Percentiles rank a stretch among this genome's conserved stretches.
phyloP scores from a whole-genome alignment of 2,797 vertebrate genomes.

The Gastrophryne carolinensis region DNA sequence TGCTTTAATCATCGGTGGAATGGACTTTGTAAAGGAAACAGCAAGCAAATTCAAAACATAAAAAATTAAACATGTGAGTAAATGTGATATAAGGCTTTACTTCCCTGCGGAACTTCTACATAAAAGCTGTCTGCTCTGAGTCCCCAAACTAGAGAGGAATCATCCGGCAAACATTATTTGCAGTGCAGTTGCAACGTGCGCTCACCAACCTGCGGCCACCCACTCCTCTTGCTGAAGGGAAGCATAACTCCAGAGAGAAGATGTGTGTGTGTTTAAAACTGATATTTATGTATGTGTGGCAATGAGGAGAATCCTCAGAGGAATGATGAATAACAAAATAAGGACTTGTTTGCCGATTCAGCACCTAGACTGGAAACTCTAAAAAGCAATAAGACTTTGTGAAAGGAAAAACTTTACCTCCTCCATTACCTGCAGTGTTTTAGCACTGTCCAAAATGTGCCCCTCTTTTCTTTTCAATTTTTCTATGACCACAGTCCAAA shows the following conservation, averaged over 20 bases:
- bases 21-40: neutral
- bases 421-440: too few species aligned
- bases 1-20: neutral
- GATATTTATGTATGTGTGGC: neutral
- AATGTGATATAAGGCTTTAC: too few species aligned
- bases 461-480: too few species aligned
- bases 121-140: neutral
- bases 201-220: conserved; percentile 13
- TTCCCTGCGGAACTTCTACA: neutral
- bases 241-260: conserved; percentile 3
- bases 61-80: too few species aligned
- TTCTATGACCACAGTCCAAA: too few species aligned
- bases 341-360: neutral
- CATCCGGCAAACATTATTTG: neutral
- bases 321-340: neutral
- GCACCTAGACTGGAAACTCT: neutral
- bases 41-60: neutral
- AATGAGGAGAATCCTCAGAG: neutral
- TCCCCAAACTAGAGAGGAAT: neutral
- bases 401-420: too few species aligned
- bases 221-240: conserved; percentile 13
- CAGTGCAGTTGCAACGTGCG: neutral
- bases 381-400: neutral
- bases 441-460: too few species aligned
- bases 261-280: neutral